Percentiles rank a stretch among this genome's conserved stretches.
phyloP scores from a whole-genome alignment of 2,888 invertebrate genomes.

The Chromoteleia sp. region DNA sequence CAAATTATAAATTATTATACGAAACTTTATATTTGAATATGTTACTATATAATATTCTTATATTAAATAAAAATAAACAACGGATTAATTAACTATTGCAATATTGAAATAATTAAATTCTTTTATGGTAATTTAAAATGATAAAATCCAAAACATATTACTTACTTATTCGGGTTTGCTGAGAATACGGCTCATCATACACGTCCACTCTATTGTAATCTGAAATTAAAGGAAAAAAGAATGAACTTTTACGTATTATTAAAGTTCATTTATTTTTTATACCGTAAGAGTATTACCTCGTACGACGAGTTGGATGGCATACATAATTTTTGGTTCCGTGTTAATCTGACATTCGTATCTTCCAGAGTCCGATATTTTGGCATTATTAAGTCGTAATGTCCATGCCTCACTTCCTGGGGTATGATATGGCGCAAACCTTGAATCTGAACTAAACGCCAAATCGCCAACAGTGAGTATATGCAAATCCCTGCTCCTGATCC shows the following conservation, averaged over 20 bases:
- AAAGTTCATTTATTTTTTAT: conserved; percentile 24
- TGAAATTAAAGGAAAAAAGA: conserved; percentile 71
- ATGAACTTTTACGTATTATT: conserved; percentile 3
- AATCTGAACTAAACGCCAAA: conserved; percentile 89
- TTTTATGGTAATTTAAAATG: neutral
- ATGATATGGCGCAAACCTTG: conserved; percentile 87
- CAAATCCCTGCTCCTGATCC: conserved; percentile 90
- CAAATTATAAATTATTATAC: too few relatives aligned
- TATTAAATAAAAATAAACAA: too few relatives aligned
- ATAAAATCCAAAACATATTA: neutral
- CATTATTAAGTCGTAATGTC: conserved; percentile 87
- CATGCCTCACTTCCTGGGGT: conserved; percentile 86
- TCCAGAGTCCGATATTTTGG: conserved; percentile 87
- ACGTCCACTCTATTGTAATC: conserved; percentile 82
- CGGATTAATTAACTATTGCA: too few relatives aligned
- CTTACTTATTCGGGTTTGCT: conserved; percentile 84
- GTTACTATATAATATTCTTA: too few relatives aligned
- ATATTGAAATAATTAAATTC: too few relatives aligned
- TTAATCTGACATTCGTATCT: conserved; percentile 91
- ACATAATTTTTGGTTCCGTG: conserved; percentile 90
- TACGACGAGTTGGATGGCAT: conserved; percentile 88
- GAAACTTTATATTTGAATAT: too few relatives aligned
- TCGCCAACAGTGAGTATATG: conserved; percentile 89
- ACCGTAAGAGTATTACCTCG: conserved; percentile 85
- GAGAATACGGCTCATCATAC: conserved; percentile 82